Conservation (phyloP, 2,888 invertebrate species). For the Drosophila infuscata region DNA sequence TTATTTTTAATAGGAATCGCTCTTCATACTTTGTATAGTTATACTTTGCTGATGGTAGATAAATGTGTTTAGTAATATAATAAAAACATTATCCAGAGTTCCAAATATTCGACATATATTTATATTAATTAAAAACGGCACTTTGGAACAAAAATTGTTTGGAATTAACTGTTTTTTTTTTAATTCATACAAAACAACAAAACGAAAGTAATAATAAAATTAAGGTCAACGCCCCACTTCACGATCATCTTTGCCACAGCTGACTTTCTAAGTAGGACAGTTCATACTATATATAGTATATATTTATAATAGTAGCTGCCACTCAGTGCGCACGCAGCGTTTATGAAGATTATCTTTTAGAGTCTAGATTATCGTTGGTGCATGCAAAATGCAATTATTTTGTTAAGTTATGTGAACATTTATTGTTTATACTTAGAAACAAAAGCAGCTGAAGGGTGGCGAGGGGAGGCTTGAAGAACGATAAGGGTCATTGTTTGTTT, state of each 20-base stretch:
- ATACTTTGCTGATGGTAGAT: no score
- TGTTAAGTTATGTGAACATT: conserved; percentile 69
- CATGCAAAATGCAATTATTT: conserved; percentile 65
- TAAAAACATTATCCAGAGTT: no score
- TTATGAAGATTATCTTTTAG: conserved; percentile 25
- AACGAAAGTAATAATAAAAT: not conserved
- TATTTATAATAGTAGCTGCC: not conserved
- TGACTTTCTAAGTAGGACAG: conserved; percentile 17
- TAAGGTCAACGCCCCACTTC: not conserved
- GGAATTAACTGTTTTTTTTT: not conserved
- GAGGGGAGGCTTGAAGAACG: not conserved
- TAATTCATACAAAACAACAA: not conserved
- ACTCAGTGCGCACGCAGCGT: conserved; percentile 24
- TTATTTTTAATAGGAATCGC: not conserved
- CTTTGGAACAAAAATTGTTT: not conserved
- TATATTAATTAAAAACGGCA: not conserved
- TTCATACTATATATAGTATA: not conserved
- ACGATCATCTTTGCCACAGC: not conserved
- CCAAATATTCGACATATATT: no score
- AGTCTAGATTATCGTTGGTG: conserved; percentile 18
- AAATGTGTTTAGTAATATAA: no score
- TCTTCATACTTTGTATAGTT: not conserved
- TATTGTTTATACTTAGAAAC: conserved; percentile 57
- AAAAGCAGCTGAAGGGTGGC: not conserved
- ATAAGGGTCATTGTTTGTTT: conserved; percentile 54